phyloP scores from a whole-genome alignment of 2,797 vertebrate species.

The Heteromormyrus szaboi region DNA sequence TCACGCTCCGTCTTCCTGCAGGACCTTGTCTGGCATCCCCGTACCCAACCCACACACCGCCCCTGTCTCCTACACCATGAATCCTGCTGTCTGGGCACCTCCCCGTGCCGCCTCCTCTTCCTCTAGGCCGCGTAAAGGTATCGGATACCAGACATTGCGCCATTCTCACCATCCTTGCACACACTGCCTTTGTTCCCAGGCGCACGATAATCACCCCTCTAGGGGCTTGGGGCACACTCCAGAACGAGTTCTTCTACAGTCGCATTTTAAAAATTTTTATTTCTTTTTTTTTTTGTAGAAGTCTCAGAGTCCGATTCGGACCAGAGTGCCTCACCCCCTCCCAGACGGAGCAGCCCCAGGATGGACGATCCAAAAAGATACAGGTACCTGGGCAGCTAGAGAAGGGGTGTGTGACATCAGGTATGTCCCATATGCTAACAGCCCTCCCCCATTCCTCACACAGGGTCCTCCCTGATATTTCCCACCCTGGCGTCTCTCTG shows the following conservation, averaged over 20 bases:
- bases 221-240: not conserved
- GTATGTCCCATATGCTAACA: not conserved
- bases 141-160: not conserved
- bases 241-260: not conserved
- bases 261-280: not conserved
- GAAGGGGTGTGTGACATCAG: not conserved
- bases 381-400: conserved; percentile 49
- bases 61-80: conserved; percentile 43
- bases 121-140: conserved; percentile 54
- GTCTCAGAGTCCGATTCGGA: conserved; percentile 69
- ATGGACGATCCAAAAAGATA: conserved; percentile 52
- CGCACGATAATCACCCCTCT: not conserved
- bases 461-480: conserved; percentile 62
- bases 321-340: conserved; percentile 49
- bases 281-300: conserved; percentile 23
- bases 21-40: conserved; percentile 57
- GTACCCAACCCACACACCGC: conserved; percentile 60
- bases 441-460: not conserved
- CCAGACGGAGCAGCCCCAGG: conserved; percentile 43
- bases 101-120: conserved; percentile 41
- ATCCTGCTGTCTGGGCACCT: conserved; percentile 26
- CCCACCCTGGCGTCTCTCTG: conserved; percentile 37
- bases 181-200: not conserved
- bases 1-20: conserved; percentile 24
- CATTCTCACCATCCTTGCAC: not conserved